Evolutionary conservation across 37 sponge, comb jelly and placozoan species (phyloP).

Genomic region (Crambe crambe): DNA sequence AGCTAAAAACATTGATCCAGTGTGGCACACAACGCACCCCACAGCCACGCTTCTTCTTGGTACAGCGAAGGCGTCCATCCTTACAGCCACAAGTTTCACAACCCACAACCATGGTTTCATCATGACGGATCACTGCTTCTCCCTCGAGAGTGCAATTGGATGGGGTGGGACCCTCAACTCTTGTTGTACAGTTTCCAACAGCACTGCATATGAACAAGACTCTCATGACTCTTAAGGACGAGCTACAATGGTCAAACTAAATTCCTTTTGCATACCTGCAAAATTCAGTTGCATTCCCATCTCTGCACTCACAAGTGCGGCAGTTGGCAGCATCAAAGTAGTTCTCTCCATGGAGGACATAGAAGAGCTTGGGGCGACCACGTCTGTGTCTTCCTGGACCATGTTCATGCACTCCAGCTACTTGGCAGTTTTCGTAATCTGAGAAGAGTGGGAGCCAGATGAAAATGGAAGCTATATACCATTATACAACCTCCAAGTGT

Average conservation of each 20-base stretch:
- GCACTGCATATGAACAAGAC: slow-evolving; percentile 3
- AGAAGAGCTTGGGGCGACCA: no score
- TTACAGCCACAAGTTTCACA: slow-evolving; percentile 26
- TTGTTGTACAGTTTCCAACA: background rate
- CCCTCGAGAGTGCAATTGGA: slow-evolving; percentile 15
- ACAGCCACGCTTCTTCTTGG: background rate
- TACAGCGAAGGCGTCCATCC: slow-evolving; percentile 17
- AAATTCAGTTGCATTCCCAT: slow-evolving; percentile 16
- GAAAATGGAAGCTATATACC: background rate
- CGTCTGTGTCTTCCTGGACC: background rate
- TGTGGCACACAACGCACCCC: background rate
- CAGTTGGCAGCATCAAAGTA: slow-evolving; percentile 36
- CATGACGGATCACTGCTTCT: background rate
- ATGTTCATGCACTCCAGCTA: background rate
- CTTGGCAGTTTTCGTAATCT: no score
- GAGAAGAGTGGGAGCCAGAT: no score
- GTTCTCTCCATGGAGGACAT: background rate
- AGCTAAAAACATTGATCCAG: background rate
- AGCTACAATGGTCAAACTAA: no score
- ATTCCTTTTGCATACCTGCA: slow-evolving; percentile 14
- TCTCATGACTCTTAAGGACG: no score
- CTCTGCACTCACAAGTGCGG: slow-evolving; percentile 28
- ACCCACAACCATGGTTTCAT: background rate
- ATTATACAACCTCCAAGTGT: background rate
- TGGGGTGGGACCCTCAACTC: background rate